These are phyloP conservation scores for Oligia latruncula DNA, from an alignment of 2,888 invertebrate genomes.

Conservation along the genomic window DNA sequence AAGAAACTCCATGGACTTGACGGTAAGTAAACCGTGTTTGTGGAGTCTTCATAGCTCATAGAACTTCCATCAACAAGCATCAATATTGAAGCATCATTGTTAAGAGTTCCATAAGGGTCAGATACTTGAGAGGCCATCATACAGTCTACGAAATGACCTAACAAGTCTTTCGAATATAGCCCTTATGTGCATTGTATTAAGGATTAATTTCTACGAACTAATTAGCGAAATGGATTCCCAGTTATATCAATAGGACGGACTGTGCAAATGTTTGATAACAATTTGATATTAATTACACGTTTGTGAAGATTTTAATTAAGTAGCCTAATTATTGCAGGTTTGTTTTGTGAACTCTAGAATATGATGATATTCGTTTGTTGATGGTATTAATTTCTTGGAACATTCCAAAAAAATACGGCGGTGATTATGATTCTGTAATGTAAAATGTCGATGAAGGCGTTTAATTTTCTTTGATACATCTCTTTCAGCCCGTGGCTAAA, in stretches of 20 bases:
- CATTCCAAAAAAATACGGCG: background rate
- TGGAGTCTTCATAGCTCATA: background rate
- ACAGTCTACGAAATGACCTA: slow-evolving; percentile 10
- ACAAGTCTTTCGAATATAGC: slow-evolving; percentile 18
- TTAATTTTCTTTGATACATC: background rate
- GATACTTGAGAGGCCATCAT: slow-evolving; percentile 26
- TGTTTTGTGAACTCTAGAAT: slow-evolving; percentile 4
- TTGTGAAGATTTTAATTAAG: slow-evolving; percentile 44
- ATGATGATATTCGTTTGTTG: background rate
- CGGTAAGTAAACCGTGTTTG: background rate
- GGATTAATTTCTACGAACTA: slow-evolving; percentile 51
- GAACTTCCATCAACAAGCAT: background rate
- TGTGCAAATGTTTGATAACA: slow-evolving; percentile 60
- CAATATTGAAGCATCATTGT: slow-evolving; percentile 20
- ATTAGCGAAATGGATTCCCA: slow-evolving; percentile 61
- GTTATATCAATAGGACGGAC: slow-evolving; percentile 13
- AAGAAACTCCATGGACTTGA: background rate
- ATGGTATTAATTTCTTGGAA: background rate
- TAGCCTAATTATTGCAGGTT: slow-evolving; percentile 25
- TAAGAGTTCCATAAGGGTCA: slow-evolving; percentile 9
- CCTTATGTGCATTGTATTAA: slow-evolving; percentile 1
- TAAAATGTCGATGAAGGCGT: background rate
- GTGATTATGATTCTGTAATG: background rate
- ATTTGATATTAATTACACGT: slow-evolving; percentile 49
- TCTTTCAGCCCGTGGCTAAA: too few relatives aligned